Conservation (phyloP, 2,888 invertebrate species). For the Dolichopus griseipennis region DNA sequence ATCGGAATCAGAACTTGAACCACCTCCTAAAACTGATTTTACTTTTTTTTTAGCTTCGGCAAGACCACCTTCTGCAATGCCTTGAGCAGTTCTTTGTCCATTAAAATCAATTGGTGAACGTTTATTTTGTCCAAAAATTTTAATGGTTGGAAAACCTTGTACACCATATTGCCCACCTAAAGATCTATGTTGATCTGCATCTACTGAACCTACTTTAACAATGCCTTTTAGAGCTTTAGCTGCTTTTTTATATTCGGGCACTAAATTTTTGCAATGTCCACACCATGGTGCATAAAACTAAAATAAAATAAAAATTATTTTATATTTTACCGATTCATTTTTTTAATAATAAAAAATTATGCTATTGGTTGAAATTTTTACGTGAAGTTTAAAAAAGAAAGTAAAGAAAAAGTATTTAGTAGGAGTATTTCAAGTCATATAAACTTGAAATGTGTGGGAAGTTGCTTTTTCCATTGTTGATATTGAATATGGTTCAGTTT, state of each 20-base stretch:
- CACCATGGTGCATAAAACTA: conserved; percentile 53
- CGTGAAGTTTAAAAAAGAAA: too few relatives aligned
- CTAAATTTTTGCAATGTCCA: conserved; percentile 80
- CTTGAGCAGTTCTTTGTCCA: conserved; percentile 77
- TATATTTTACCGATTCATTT: too few relatives aligned
- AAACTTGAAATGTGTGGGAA: not conserved
- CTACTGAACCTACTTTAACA: conserved; percentile 87
- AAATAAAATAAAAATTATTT: not conserved
- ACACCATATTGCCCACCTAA: conserved; percentile 73
- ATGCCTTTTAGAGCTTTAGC: conserved; percentile 90
- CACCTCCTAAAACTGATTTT: conserved; percentile 57
- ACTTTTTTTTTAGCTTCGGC: conserved; percentile 68
- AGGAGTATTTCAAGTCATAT: too few relatives aligned
- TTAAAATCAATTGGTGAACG: conserved; percentile 73
- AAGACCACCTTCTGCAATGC: conserved; percentile 76
- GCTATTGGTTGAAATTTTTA: too few relatives aligned
- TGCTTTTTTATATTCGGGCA: conserved; percentile 88
- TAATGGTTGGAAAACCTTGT: conserved; percentile 90
- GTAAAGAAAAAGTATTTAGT: too few relatives aligned
- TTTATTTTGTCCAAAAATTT: conserved; percentile 83
- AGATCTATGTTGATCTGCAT: conserved; percentile 82
- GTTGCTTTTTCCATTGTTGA: not conserved
- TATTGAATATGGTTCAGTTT: not conserved
- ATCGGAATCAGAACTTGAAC: conserved; percentile 19
- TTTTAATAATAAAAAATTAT: too few relatives aligned